These are phyloP conservation scores for Tolmerus cingulatus DNA, from an alignment of 2,888 invertebrate genomes.

Conservation along the genomic window DNA sequence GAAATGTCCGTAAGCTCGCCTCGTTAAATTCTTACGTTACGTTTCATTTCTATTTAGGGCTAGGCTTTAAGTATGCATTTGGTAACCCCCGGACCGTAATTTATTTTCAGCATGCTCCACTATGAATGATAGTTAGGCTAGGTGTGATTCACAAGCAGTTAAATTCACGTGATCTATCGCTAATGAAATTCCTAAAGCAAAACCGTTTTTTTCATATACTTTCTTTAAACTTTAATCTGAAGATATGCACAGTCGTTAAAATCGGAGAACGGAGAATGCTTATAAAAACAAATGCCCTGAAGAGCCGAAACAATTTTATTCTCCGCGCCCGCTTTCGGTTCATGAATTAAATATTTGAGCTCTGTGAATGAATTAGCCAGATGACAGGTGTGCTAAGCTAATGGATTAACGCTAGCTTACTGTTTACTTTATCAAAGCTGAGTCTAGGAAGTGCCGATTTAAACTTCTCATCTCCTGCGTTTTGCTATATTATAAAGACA, in stretches of 20 bases:
- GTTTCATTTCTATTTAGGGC: no score
- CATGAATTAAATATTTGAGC: background rate
- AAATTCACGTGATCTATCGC: background rate
- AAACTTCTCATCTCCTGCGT: background rate
- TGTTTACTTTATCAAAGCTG: background rate
- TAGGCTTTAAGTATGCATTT: no score
- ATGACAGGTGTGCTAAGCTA: constrained; percentile 26
- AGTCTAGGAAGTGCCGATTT: constrained; percentile 11
- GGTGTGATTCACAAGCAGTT: background rate
- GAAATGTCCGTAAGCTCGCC: no score
- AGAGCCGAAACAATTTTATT: background rate
- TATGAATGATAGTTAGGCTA: background rate
- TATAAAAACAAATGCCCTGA: background rate
- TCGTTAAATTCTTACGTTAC: no score
- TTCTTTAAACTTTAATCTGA: background rate
- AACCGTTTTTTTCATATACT: background rate
- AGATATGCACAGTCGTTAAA: background rate
- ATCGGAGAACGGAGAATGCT: background rate
- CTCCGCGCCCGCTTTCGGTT: background rate
- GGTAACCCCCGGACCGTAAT: no score
- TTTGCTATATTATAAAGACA: background rate
- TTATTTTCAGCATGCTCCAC: no score
- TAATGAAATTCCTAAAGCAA: background rate
- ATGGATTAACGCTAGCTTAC: background rate
- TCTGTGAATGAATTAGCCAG: constrained; percentile 3